Evolutionary conservation across 2,797 vertebrate genomes (phyloP).

Genomic region (Zenarchopterus dispar): DNA sequence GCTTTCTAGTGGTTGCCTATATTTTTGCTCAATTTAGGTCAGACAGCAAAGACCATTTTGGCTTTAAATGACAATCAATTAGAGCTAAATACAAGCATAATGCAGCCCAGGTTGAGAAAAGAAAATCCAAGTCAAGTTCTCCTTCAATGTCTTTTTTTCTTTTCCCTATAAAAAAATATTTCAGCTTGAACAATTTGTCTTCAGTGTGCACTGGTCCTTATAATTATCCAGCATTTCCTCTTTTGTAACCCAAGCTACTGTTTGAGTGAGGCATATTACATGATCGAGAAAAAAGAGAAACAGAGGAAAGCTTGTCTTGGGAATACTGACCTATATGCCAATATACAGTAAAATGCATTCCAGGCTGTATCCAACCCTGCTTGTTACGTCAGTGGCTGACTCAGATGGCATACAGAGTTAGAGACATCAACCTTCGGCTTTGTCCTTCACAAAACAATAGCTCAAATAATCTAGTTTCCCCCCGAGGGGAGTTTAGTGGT

Average conservation of each 20-base stretch:
- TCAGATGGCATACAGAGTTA: constrained; percentile 47
- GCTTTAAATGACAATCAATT: background rate
- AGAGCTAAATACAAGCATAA: background rate
- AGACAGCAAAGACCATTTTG: background rate
- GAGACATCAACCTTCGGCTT: constrained; percentile 58
- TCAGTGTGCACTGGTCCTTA: constrained; percentile 1
- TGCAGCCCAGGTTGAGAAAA: background rate
- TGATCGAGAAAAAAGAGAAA: constrained; percentile 38
- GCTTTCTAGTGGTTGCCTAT: no score
- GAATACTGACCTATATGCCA: constrained; percentile 66
- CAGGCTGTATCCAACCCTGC: constrained; percentile 33
- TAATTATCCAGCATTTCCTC: constrained; percentile 16
- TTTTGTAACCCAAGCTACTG: constrained; percentile 4
- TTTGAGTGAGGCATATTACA: constrained; percentile 22
- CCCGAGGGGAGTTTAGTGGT: constrained; percentile 40
- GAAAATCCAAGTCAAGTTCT: no score
- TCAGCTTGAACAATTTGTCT: background rate
- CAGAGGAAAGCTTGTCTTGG: constrained; percentile 35
- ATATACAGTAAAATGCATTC: constrained; percentile 57
- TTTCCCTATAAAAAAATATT: background rate
- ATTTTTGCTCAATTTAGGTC: background rate
- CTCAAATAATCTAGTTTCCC: constrained; percentile 56
- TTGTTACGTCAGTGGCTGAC: constrained; percentile 44
- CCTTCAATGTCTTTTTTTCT: background rate
- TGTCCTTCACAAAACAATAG: constrained; percentile 69